Conservation (phyloP, 2,888 invertebrate genomes). For the Drosophila pegasa region DNA sequence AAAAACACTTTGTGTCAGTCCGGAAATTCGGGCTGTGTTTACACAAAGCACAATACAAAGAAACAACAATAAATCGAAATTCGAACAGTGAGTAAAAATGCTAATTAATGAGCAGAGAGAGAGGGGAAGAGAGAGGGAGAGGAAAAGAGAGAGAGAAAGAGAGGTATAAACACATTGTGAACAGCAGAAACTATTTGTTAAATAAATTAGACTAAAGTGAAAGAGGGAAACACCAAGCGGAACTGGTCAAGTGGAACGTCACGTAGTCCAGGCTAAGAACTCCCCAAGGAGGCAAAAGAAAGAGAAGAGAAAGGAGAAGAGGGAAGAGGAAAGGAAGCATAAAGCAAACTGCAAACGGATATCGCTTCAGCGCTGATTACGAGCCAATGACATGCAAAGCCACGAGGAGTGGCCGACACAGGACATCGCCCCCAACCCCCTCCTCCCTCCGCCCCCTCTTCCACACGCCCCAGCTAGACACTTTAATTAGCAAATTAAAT, state of each 20-base stretch:
- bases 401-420: slow-evolving; percentile 46
- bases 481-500: slow-evolving; percentile 74
- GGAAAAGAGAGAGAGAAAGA: background rate
- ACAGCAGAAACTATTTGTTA: slow-evolving; percentile 64
- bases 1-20: slow-evolving; percentile 36
- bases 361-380: slow-evolving; percentile 45
- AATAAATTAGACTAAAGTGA: slow-evolving; percentile 53
- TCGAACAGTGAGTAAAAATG: slow-evolving; percentile 46
- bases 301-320: too few relatives aligned
- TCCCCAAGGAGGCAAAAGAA: slow-evolving; percentile 3
- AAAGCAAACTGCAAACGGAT: slow-evolving; percentile 29
- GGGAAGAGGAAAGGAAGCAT: background rate
- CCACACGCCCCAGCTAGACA: slow-evolving; percentile 2
- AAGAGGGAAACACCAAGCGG: background rate
- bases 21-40: slow-evolving; percentile 44
- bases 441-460: background rate
- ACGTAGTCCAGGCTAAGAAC: background rate
- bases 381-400: slow-evolving; percentile 65
- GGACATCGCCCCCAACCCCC: background rate
- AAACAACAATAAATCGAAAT: slow-evolving; percentile 50
- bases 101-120: slow-evolving; percentile 58
- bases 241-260: slow-evolving; percentile 28
- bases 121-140: background rate
- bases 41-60: slow-evolving; percentile 17
- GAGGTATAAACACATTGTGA: slow-evolving; percentile 25